Base-by-base conservation (phyloP, 1,140 invertebrate species). In the Drosophila seguyi region DNA sequence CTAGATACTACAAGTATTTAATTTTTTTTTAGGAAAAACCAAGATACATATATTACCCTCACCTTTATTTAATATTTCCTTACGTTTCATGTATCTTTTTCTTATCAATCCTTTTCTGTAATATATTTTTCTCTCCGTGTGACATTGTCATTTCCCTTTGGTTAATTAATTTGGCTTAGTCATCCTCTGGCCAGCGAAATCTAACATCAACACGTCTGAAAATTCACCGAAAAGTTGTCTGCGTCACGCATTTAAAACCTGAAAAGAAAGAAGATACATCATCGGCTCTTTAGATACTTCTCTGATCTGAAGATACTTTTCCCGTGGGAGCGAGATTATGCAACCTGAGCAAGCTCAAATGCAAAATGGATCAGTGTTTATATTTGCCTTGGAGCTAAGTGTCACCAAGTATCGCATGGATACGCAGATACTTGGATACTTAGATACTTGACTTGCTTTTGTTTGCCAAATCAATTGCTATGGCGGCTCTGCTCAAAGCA, bases 221-320 rank as follows among this genome's bases (percentile, higher is more conserved):
- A 72, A 59, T 72, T 72, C 68, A 29, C 44, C 68, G 68, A 72
- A 72, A 55, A 59, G 47, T 29, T 39, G n/a, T 58, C 52, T 72
- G 68, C 66, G 68, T 72, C 68, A 72, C 52, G 10, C 52, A 55
- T 31, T 41, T 59, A 48, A 69, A 14, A 48, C 29, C 31, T n/a
- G 16, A 10, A 16, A 18, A 18, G 52, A 34, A 41, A 31, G 20
- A 31, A 68, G 60, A 68, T 69, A 67, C 36, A 55, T 41, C 59
- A 34, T 45, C 39, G 52, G 45, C 13, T n/a, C 45, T 22, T 59
- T 10, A 36, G 25, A 25, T 16, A 41, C 39, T 41, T 10, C n/a
- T 52, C 7, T 8, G 10, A 10, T 16, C 14, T 8, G 7, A 0
- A 36, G 31, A 25, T 55, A 38, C 34, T 55, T 36, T 55, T 55